Base-by-base conservation (phyloP, 2,797 vertebrate genomes). In the Pseudochirops cupreus region DNA sequence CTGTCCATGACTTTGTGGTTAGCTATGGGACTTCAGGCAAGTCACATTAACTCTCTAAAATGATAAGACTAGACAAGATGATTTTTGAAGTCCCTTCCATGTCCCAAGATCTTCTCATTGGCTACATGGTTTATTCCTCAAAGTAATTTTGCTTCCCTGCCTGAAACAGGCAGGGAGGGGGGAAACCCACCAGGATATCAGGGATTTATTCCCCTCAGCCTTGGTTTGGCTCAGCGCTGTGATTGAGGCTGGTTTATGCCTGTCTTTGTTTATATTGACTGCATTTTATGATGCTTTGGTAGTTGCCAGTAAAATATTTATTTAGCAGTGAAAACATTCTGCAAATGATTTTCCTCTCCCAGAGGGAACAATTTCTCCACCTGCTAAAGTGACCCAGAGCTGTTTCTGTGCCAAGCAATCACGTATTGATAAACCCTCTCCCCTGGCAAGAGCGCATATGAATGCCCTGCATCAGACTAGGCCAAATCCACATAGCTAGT, bases 321-420 rank as follows among this genome's bases (percentile, higher is more conserved):
- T 98, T 98, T 98, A 98, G 98, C 98, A 98, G 98, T 98, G 98
- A 98, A 98, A 98, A 98, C 0, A 13, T 98, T 98, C 98, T 98
- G 98, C 98, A 98, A 98, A 98, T 98, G 98, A 98, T 98, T 98
- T 98, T 98, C 97, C 98, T 98, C 98, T 98, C 98, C 98, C 98
- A 94, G 97, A 98, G 98, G 98, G 98, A 98, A 98, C 98, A 98
- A 98, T 98, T 98, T 98, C 97, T 98, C 96, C 58, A 97, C 97
- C 97, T 91, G 95, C 97, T 98, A 96, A 98, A 98, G 98, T 98
- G 98, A 98, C 98, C 96, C 97, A 98, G 98, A 93, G 98, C 93
- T 94, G 95, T 98, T 97, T 98, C 97, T 94, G 95, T 97, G 97
- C 2, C 96, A 98, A 97, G 97, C 97, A 98, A 98, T 97, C 98